These are phyloP conservation scores for Centropus bengalensis DNA, from an alignment of 2,113 vertebrate genomes.

Conservation along the genomic window DNA sequence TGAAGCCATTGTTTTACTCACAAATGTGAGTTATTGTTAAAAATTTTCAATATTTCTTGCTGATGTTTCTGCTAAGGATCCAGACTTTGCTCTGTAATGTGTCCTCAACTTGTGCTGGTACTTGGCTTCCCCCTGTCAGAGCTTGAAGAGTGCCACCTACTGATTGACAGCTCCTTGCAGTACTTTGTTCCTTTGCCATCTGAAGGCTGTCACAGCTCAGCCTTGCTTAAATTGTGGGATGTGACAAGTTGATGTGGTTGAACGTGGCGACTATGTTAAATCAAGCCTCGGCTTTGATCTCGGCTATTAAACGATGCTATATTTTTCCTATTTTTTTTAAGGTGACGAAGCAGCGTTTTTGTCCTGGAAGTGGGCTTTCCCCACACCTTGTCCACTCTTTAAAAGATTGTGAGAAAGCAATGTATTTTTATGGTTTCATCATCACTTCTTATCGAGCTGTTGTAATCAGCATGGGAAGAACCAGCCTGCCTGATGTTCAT, in stretches of 20 bases:
- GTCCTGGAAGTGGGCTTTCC: background rate
- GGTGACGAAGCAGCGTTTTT: background rate
- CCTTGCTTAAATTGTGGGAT: background rate
- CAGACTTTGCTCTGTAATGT: background rate
- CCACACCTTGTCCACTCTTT: background rate
- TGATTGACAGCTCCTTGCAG: background rate
- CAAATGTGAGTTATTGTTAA: background rate
- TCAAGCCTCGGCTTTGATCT: background rate
- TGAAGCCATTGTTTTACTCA: background rate
- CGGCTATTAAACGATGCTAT: background rate
- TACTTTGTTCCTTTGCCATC: background rate
- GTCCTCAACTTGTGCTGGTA: background rate
- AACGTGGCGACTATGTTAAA: background rate
- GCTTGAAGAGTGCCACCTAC: conserved; percentile 46
- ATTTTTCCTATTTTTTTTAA: background rate
- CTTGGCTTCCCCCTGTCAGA: background rate
- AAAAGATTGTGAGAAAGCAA: background rate
- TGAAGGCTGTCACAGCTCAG: background rate
- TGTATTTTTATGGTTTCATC: background rate
- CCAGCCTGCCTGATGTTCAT: conserved; percentile 9
- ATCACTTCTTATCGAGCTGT: background rate
- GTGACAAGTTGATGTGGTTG: background rate
- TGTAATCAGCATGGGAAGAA: conserved; percentile 7
- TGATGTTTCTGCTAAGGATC: background rate
- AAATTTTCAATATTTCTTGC: background rate